Percentiles rank a stretch among this genome's conserved stretches.
Evolutionary conservation across 2,797 vertebrate species (phyloP).

Genomic region (Hyperoplus immaculatus): DNA sequence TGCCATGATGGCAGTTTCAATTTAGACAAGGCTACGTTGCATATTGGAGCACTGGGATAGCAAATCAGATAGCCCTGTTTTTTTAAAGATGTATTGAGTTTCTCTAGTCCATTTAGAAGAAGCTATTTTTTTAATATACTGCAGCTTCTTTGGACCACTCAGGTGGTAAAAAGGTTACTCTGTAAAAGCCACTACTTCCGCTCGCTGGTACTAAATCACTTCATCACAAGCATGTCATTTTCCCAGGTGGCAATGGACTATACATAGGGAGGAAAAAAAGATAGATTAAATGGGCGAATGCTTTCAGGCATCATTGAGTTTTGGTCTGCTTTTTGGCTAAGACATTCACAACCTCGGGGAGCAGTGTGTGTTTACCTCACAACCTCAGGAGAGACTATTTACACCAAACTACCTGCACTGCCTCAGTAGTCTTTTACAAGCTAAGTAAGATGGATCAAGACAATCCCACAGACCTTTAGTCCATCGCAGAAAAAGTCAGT

Average conservation of each 20-base stretch:
- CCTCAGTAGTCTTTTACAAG: slow-evolving; percentile 32
- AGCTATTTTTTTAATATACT: slow-evolving; percentile 49
- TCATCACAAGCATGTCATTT: slow-evolving; percentile 56
- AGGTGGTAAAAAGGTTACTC: slow-evolving; percentile 58
- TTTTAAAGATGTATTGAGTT: slow-evolving; percentile 52
- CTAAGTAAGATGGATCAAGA: slow-evolving; percentile 44
- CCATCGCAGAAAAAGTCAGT: slow-evolving; percentile 9
- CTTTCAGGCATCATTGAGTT: slow-evolving; percentile 59
- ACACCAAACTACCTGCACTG: slow-evolving; percentile 34
- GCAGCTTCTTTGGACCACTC: slow-evolving; percentile 53
- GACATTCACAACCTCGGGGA: slow-evolving; percentile 22
- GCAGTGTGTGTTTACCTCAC: slow-evolving; percentile 26
- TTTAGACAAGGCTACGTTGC: slow-evolving; percentile 23
- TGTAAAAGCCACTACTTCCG: slow-evolving; percentile 47
- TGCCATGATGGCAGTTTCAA: slow-evolving; percentile 33
- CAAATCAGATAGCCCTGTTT: slow-evolving; percentile 56
- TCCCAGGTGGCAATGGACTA: slow-evolving; percentile 50
- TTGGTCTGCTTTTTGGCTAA: slow-evolving; percentile 29
- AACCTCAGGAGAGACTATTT: slow-evolving; percentile 30
- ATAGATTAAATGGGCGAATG: slow-evolving; percentile 49
- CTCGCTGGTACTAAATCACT: slow-evolving; percentile 54
- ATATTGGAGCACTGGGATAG: slow-evolving; percentile 32
- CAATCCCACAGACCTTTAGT: slow-evolving; percentile 20
- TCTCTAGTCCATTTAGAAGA: slow-evolving; percentile 49
- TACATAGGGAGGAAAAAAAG: slow-evolving; percentile 33